Percentiles rank a stretch among this genome's conserved stretches.
Evolutionary conservation across 2,888 invertebrate genomes (phyloP).

Genomic region (Nomada goodeniana): DNA sequence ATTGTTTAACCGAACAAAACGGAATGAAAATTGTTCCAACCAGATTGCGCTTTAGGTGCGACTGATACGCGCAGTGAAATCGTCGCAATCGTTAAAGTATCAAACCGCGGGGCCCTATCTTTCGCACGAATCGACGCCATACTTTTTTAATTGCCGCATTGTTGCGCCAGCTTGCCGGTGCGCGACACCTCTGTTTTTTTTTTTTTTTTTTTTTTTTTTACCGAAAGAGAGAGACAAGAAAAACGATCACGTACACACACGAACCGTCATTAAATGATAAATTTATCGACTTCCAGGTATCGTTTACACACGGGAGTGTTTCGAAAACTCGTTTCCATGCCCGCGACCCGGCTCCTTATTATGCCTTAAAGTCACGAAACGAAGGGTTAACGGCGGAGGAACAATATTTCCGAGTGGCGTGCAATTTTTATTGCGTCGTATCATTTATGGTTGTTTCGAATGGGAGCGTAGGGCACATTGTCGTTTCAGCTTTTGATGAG

Average conservation of each 20-base stretch:
- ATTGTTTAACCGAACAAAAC: neutral
- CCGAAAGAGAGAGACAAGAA: neutral
- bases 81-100: neutral
- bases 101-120: neutral
- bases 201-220: neutral
- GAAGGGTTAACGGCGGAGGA: slow-evolving; percentile 17
- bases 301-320: neutral
- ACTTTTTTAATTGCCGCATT: neutral
- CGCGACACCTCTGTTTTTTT: neutral
- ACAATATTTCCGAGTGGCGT: slow-evolving; percentile 20
- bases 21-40: neutral
- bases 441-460: slow-evolving; percentile 23
- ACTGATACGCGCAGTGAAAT: neutral
- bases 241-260: neutral
- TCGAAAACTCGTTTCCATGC: slow-evolving; percentile 13
- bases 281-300: slow-evolving; percentile 1
- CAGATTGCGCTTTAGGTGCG: neutral
- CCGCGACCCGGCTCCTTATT: slow-evolving; percentile 7
- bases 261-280: neutral
- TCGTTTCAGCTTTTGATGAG: slow-evolving; percentile 21
- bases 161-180: no score
- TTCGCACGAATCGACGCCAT: neutral
- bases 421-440: slow-evolving; percentile 29
- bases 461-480: neutral
- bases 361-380: slow-evolving; percentile 32